Evolutionary conservation across 2,888 invertebrate genomes (phyloP).

Genomic region (Megalurothrips usitatus): DNA sequence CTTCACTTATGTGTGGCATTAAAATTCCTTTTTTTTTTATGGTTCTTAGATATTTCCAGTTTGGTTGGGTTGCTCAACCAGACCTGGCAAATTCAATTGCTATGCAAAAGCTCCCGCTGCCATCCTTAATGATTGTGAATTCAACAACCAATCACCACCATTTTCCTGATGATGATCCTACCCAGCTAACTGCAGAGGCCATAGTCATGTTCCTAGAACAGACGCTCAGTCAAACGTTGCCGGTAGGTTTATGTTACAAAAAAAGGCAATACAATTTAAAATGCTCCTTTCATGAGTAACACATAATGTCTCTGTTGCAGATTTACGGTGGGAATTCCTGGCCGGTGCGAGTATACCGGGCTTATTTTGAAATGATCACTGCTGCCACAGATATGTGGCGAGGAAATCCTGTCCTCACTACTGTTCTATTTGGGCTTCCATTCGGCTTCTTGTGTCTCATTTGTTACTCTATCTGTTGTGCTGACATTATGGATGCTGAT

Average conservation of each 20-base stretch:
- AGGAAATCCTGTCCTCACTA: conserved; percentile 88
- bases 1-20: background rate
- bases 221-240: conserved; percentile 71
- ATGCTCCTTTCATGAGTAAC: background rate
- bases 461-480: conserved; percentile 92
- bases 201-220: conserved; percentile 70
- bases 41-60: conserved; percentile 66
- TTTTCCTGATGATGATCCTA: conserved; percentile 78
- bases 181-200: conserved; percentile 73
- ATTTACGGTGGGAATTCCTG: conserved; percentile 80
- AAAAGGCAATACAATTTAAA: background rate
- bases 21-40: conserved; percentile 21
- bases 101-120: conserved; percentile 76
- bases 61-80: conserved; percentile 90
- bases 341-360: conserved; percentile 69
- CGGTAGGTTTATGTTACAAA: conserved; percentile 52
- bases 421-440: conserved; percentile 90
- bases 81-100: conserved; percentile 91
- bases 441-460: conserved; percentile 89
- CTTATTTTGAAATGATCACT: conserved; percentile 77
- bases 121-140: conserved; percentile 85
- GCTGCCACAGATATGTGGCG: conserved; percentile 81
- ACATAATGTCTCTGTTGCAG: conserved; percentile 48
- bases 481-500: conserved; percentile 88
- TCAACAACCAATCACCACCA: conserved; percentile 90